Percentiles rank a stretch among this genome's conserved stretches.
Conservation (phyloP, 2,888 invertebrate species). For the Nezara viridula region DNA sequence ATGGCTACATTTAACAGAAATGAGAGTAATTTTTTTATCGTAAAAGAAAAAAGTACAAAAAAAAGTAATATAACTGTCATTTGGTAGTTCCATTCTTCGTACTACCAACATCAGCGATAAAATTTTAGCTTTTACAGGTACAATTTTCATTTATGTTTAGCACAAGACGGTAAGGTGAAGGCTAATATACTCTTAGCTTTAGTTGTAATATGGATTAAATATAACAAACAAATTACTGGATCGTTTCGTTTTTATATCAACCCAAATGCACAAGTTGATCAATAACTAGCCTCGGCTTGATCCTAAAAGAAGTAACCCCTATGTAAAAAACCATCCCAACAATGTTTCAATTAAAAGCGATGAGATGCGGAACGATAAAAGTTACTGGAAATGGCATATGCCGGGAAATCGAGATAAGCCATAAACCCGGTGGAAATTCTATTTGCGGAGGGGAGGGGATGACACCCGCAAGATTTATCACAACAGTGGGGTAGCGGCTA, state of each 20-base stretch:
- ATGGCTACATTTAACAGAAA: too few species aligned
- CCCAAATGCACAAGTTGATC: not conserved
- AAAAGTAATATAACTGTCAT: too few species aligned
- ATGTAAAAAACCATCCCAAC: not conserved
- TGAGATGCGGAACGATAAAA: conserved; percentile 9
- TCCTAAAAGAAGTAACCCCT: not conserved
- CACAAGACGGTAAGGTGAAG: too few species aligned
- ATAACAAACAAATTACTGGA: too few species aligned
- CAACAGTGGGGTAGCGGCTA: conserved; percentile 41
- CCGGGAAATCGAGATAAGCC: conserved; percentile 44
- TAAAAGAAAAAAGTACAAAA: too few species aligned
- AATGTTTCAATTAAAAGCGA: conserved; percentile 44
- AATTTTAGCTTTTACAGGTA: too few species aligned
- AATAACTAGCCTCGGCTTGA: not conserved
- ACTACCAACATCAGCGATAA: too few species aligned
- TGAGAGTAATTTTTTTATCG: too few species aligned
- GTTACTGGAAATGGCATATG: conserved; percentile 24
- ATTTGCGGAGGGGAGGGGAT: conserved; percentile 35
- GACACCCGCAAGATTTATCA: conserved; percentile 31
- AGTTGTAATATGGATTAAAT: too few species aligned
- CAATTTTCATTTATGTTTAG: too few species aligned
- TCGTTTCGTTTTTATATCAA: not conserved
- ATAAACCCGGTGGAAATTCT: conserved; percentile 48
- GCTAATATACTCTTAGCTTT: too few species aligned
- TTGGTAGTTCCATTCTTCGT: too few species aligned